These are phyloP conservation scores for Thomomys bottae DNA, from an alignment of 2,113 vertebrate genomes.

Conservation along the genomic window DNA sequence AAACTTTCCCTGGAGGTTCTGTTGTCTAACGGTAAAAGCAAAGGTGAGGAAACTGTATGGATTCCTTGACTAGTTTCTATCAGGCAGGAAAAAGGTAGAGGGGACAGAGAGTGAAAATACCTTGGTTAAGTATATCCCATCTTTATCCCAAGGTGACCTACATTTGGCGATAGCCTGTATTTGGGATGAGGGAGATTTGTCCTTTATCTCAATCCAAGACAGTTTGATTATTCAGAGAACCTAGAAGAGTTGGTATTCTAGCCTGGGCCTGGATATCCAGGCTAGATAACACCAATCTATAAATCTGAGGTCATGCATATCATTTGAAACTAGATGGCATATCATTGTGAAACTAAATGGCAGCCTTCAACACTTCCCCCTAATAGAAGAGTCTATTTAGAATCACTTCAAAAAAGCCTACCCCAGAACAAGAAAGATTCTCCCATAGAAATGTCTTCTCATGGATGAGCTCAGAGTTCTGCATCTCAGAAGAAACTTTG, in stretches of 20 bases:
- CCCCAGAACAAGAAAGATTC: background rate
- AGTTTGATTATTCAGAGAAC: background rate
- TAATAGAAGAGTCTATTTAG: background rate
- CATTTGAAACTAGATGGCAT: background rate
- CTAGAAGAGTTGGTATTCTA: background rate
- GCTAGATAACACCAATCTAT: background rate
- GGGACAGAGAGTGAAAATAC: background rate
- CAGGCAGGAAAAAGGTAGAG: background rate
- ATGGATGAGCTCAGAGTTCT: background rate
- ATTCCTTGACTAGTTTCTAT: slow-evolving; percentile 10
- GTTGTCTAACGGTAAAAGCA: slow-evolving; percentile 68
- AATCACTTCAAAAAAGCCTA: background rate
- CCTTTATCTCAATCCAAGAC: background rate
- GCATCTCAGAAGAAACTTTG: background rate
- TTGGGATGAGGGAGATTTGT: background rate
- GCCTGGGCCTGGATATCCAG: background rate
- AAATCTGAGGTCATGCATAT: background rate
- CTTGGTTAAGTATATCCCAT: background rate
- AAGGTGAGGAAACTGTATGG: slow-evolving; percentile 50
- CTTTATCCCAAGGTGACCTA: background rate
- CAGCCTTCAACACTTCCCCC: background rate
- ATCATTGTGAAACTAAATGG: background rate
- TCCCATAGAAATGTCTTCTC: background rate
- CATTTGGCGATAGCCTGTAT: background rate
- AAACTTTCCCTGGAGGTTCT: slow-evolving; percentile 72